Conservation (phyloP, 2,113 vertebrate genomes). For the Bujurquina vittata region DNA sequence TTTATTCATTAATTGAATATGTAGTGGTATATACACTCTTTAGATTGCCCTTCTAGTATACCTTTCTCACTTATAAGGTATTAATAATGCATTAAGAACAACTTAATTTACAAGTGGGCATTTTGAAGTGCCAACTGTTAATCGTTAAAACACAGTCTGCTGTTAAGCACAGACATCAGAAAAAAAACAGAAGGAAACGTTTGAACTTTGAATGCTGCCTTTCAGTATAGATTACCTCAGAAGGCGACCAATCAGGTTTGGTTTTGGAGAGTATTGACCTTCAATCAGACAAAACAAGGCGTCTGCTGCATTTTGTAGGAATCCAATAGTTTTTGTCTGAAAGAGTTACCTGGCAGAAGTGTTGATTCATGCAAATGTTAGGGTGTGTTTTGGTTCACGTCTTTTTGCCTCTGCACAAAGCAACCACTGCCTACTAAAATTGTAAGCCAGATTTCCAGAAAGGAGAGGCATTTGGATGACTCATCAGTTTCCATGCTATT, state of each 20-base stretch:
- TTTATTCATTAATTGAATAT: background rate
- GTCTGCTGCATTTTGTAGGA: background rate
- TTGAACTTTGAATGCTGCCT: background rate
- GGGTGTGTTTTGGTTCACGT: background rate
- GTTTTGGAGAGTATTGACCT: background rate
- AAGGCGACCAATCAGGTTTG: background rate
- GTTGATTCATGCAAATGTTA: conserved; percentile 1
- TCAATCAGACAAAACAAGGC: conserved; percentile 10
- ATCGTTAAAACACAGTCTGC: background rate
- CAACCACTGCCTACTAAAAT: background rate
- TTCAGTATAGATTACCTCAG: conserved; percentile 19
- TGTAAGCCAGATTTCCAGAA: background rate
- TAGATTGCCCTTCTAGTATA: background rate
- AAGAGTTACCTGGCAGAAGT: conserved; percentile 1
- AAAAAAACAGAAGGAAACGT: background rate
- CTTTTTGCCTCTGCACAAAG: background rate
- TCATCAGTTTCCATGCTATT: conserved; percentile 2
- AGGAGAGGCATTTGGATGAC: background rate
- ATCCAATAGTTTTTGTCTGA: background rate
- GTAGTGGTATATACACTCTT: background rate
- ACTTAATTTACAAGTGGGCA: background rate
- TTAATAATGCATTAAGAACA: background rate
- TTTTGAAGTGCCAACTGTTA: background rate
- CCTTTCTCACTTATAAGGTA: background rate
- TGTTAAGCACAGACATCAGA: background rate